Base-by-base conservation (phyloP, 2,113 vertebrate genomes). In the Carassius auratus region DNA sequence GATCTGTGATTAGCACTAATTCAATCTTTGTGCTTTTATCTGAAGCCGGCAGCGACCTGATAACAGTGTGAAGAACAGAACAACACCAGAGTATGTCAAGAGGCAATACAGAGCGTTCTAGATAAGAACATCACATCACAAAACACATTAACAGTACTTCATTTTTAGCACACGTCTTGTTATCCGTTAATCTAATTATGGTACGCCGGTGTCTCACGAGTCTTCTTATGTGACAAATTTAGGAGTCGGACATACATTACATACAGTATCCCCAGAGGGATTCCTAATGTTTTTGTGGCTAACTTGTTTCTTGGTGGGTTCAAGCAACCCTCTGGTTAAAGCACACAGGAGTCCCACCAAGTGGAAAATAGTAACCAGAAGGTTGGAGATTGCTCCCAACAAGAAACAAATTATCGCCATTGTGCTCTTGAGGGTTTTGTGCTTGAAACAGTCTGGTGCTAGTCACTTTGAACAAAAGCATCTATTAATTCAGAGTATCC, bases 1-100 rank as follows among this genome's bases (percentile, higher is more conserved):
- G 73, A 86, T 87, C 33, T 38, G 73, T 89, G 77, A 89, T 84
- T 87, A 78, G 85, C 7, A 13, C 61, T 85, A 86, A 89, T 86
- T 87, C 64, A 85, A 85, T 89, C 73, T 57, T 52, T 0, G 6
- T 15, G 62, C 71, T 86, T 86, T 86, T 86, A 81, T 88, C 82
- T 73, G 45, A 88, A 21, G 59, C 57, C 30, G 26, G 61, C 57
- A 71, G 77, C 7, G 30, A 45, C 17, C 80, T 74, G 80, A 74
- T 68, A 80, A 61, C 74, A 57, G 17, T 12, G 57, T 48, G 79
- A 36, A 14, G 21, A 75, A 76, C 9, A 36, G 48, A 36, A 74
- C 57, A 19, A 45, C 77, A 61, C 68, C 57, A 8, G 38, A 74
- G 77, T 45, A n/a, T 45, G 48, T 75, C 69, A 69, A 50, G 71